phyloP scores from a whole-genome alignment of 2,113 vertebrate species.

The Tympanuchus pallidicinctus region DNA sequence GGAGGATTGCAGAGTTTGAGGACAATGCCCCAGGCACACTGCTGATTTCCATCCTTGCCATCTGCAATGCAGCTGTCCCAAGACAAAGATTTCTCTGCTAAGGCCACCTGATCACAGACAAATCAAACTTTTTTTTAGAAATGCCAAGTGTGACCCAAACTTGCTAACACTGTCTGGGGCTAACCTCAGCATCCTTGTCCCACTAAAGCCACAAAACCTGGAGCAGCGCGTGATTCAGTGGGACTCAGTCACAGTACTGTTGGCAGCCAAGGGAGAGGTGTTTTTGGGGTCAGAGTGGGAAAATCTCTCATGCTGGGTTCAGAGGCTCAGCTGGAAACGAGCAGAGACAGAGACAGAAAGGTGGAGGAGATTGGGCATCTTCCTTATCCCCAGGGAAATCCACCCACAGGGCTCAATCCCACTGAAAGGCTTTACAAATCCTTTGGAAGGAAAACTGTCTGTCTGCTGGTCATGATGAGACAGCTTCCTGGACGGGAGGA shows the following conservation, averaged over 20 bases:
- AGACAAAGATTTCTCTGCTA: background rate
- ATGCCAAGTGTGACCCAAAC: background rate
- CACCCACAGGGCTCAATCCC: background rate
- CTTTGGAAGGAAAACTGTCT: background rate
- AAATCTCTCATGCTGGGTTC: background rate
- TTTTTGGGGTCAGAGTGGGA: background rate
- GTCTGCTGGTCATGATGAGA: background rate
- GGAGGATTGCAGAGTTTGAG: fast-evolving
- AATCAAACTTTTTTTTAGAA: background rate
- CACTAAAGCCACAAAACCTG: background rate
- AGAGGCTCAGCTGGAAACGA: background rate
- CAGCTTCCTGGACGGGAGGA: background rate
- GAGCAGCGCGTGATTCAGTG: background rate
- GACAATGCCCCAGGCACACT: background rate
- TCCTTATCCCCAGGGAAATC: background rate
- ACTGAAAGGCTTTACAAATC: background rate
- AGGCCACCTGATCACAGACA: background rate
- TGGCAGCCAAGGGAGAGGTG: background rate
- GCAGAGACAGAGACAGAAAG: background rate
- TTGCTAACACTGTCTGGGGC: background rate
- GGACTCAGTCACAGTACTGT: background rate
- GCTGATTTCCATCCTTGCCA: background rate
- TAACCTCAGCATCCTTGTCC: background rate
- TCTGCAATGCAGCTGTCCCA: background rate
- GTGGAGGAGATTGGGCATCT: background rate